Evolutionary conservation across 2,113 vertebrate species (phyloP).

Genomic region (Ceuthmochares aereus): DNA sequence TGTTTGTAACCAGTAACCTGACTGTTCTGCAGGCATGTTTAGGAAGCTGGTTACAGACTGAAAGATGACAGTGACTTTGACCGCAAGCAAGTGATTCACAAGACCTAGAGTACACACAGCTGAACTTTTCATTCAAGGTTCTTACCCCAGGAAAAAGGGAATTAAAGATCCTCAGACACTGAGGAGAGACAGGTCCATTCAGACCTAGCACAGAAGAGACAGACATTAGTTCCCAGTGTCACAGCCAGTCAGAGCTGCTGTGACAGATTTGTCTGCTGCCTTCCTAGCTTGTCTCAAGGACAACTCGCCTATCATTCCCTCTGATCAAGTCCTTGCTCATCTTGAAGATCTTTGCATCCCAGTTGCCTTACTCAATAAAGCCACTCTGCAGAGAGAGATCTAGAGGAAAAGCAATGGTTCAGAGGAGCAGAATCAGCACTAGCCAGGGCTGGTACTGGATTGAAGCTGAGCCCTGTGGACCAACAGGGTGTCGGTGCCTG

Average conservation of each 20-base stretch:
- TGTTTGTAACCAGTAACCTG: background rate
- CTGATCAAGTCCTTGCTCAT: background rate
- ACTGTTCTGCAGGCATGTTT: conserved; percentile 12
- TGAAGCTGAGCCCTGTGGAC: background rate
- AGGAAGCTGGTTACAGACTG: background rate
- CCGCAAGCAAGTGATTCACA: background rate
- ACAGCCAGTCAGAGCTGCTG: background rate
- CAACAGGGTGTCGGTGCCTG: background rate
- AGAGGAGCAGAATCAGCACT: background rate
- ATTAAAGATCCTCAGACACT: background rate
- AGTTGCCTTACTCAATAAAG: background rate
- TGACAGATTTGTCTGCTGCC: background rate
- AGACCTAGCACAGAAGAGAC: background rate
- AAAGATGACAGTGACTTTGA: conserved; percentile 20
- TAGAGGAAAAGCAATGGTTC: background rate
- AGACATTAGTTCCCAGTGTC: background rate
- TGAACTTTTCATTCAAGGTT: background rate
- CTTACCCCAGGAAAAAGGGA: background rate
- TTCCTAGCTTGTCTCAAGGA: background rate
- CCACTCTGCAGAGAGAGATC: background rate
- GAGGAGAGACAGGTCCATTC: background rate
- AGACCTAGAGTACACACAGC: background rate
- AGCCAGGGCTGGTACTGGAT: background rate
- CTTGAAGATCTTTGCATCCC: background rate
- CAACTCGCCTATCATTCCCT: background rate